A percentile compares a stretch with the other conserved stretches of the same genome.
These are phyloP conservation scores for Cynocephalus volans DNA, from an alignment of 2,113 vertebrate species.

Conservation along the genomic window DNA sequence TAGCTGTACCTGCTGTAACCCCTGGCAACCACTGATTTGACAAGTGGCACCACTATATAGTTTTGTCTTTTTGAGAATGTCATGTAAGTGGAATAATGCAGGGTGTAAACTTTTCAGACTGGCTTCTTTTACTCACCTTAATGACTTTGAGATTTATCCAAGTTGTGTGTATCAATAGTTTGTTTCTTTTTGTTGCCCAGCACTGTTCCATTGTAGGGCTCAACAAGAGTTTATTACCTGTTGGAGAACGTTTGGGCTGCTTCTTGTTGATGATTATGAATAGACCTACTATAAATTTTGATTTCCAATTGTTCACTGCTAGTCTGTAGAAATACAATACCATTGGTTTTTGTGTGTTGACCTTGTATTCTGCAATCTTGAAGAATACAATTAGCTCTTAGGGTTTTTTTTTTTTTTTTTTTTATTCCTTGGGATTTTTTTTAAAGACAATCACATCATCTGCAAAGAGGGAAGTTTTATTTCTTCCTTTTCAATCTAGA, in stretches of 20 bases:
- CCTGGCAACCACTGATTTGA: too few relatives aligned
- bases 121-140: not conserved
- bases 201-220: fast-evolving
- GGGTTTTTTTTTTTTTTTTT: not conserved
- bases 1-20: fast-evolving
- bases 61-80: not conserved
- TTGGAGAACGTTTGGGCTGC: not conserved
- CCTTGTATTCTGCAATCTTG: not conserved
- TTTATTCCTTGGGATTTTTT: not conserved
- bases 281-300: not conserved
- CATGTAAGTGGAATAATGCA: fast-evolving
- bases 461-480: not conserved
- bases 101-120: fast-evolving
- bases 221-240: not conserved
- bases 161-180: not conserved
- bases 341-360: not conserved
- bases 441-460: not conserved
- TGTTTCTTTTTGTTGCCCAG: not conserved
- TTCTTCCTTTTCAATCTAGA: not conserved
- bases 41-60: fast-evolving
- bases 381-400: not conserved
- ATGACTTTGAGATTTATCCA: not conserved
- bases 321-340: not conserved
- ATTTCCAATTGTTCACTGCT: not conserved
- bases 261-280: not conserved